These are phyloP conservation scores for Orius insidiosus DNA, from an alignment of 1,140 invertebrate species.

Conservation along the genomic window DNA sequence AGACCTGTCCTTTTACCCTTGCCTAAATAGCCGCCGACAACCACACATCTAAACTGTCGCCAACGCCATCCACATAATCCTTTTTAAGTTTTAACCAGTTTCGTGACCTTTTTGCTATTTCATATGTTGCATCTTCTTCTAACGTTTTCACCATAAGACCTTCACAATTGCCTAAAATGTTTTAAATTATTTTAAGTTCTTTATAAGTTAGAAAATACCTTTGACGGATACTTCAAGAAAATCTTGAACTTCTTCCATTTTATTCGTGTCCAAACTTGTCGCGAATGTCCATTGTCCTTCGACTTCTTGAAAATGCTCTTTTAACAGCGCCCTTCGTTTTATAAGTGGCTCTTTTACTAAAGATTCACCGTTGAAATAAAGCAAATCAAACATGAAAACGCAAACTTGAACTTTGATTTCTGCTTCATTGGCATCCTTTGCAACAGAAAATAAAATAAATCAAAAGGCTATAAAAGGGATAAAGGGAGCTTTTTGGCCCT, in stretches of 20 bases:
- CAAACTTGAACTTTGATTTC: slow-evolving; percentile 96
- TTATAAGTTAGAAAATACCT: no score
- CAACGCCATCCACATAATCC: slow-evolving; percentile 89
- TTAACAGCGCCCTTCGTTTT: slow-evolving; percentile 56
- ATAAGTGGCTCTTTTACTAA: slow-evolving; percentile 60
- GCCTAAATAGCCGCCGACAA: slow-evolving; percentile 88
- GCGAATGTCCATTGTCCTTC: slow-evolving; percentile 84
- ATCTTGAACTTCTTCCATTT: slow-evolving; percentile 82
- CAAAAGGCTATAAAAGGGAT: no score
- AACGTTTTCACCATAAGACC: slow-evolving; percentile 98
- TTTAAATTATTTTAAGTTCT: no score
- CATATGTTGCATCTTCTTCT: slow-evolving; percentile 83
- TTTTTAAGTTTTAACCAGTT: slow-evolving; percentile 99
- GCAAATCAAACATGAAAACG: slow-evolving; percentile 92
- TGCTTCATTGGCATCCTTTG: slow-evolving; percentile 70
- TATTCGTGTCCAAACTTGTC: slow-evolving; percentile 60
- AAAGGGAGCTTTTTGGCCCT: no score
- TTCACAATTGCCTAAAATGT: slow-evolving; percentile 81
- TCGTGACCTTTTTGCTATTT: slow-evolving; percentile 90
- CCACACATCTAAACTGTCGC: slow-evolving; percentile 87
- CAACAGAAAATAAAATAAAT: slow-evolving; percentile 9
- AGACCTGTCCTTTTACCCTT: slow-evolving; percentile 85
- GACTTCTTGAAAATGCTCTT: slow-evolving; percentile 53
- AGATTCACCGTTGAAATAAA: slow-evolving; percentile 83
- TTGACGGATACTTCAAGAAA: slow-evolving; percentile 93